Conservation (phyloP, 2,113 vertebrate genomes). For the Australoheros scitulus region DNA sequence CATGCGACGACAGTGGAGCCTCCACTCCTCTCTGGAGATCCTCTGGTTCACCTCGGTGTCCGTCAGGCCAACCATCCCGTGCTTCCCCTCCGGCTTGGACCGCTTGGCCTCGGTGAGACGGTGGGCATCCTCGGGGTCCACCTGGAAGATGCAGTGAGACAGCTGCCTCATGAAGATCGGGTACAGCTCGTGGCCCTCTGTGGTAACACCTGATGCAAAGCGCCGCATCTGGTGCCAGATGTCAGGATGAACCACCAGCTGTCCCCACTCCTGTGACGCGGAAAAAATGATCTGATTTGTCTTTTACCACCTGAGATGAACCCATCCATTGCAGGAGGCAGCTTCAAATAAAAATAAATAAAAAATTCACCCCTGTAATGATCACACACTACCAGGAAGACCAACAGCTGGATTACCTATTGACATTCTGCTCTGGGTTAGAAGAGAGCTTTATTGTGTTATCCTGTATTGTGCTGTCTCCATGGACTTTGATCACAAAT, state of each 20-base stretch:
- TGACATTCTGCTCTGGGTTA: neutral
- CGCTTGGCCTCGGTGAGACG: neutral
- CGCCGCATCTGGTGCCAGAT: neutral
- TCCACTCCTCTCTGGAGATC: neutral
- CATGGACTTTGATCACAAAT: conserved; percentile 22
- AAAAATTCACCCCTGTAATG: neutral
- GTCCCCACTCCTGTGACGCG: neutral
- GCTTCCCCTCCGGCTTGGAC: neutral
- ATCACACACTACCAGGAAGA: neutral
- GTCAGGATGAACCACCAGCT: neutral
- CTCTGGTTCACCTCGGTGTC: neutral
- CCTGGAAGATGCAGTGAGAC: neutral
- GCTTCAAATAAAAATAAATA: too few relatives aligned
- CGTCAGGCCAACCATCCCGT: neutral
- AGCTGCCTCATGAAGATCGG: neutral
- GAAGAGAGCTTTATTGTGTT: neutral
- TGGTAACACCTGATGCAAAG: neutral
- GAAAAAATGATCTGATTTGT: too few relatives aligned
- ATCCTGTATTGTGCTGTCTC: too few relatives aligned
- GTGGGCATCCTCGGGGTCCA: neutral
- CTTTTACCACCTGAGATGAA: too few relatives aligned
- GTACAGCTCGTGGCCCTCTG: neutral
- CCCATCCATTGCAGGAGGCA: too few relatives aligned
- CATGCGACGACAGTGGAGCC: neutral
- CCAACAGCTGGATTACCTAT: neutral